A percentile compares a stretch with the other conserved stretches of the same genome.
Evolutionary conservation across 2,797 vertebrate species (phyloP).

Genomic region (Danio jaintianensis): DNA sequence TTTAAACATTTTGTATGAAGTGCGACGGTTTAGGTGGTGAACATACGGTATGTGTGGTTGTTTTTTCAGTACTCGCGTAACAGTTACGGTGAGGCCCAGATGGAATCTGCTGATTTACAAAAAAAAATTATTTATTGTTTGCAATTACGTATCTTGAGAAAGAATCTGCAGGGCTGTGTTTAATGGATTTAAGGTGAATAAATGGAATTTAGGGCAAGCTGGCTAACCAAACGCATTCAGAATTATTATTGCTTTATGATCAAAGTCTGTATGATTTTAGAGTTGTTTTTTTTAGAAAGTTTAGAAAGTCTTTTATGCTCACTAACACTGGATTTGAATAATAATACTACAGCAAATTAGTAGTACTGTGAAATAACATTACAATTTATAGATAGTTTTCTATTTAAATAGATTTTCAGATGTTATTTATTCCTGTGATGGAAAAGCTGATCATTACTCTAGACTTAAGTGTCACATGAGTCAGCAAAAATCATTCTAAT

Average conservation of each 20-base stretch:
- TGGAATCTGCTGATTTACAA: not conserved
- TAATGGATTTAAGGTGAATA: not conserved
- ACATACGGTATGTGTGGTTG: constrained; percentile 59
- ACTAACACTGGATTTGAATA: not conserved
- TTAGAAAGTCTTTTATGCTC: not conserved
- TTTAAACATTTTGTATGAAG: not conserved
- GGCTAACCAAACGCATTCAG: not conserved
- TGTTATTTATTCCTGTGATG: not conserved
- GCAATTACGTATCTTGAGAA: constrained; percentile 29
- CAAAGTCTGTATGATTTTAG: not conserved
- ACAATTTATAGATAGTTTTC: not conserved
- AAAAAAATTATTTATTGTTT: not conserved
- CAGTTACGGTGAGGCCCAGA: not conserved
- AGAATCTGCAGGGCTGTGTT: not conserved
- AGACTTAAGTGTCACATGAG: too few species aligned
- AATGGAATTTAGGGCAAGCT: not conserved
- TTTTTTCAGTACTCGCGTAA: constrained; percentile 4
- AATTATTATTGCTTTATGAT: not conserved
- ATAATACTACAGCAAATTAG: not conserved
- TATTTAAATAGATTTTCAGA: not conserved
- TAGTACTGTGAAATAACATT: not conserved
- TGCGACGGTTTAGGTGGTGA: constrained; percentile 65
- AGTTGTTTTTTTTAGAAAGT: not conserved
- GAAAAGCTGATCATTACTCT: not conserved
- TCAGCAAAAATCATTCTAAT: too few species aligned